Evolutionary conservation across 2,888 invertebrate genomes (phyloP).

Genomic region (Agonopterix heracliana): DNA sequence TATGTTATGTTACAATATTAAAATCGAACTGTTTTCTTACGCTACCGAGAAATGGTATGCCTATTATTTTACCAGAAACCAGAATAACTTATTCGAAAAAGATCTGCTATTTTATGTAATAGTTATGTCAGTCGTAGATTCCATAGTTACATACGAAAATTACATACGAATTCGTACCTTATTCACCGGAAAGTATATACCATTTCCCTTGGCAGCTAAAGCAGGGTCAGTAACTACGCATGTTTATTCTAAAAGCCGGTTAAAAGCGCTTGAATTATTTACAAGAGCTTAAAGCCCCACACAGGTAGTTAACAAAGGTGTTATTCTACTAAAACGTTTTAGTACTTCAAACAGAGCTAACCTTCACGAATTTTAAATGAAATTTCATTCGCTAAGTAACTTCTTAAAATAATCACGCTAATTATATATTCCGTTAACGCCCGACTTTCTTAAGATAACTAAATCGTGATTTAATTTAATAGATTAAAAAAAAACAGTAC

Average conservation of each 20-base stretch:
- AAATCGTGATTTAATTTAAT: background rate
- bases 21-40: too few relatives aligned
- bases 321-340: slow-evolving; percentile 7
- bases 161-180: background rate
- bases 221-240: slow-evolving; percentile 3
- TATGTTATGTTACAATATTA: too few relatives aligned
- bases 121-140: background rate
- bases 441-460: background rate
- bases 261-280: slow-evolving; percentile 24
- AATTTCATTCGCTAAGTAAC: background rate
- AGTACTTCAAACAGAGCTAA: slow-evolving; percentile 1
- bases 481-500: slow-evolving; percentile 3
- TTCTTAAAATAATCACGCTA: background rate
- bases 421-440: background rate
- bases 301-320: slow-evolving; percentile 20
- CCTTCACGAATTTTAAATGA: slow-evolving; percentile 8
- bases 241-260: slow-evolving; percentile 1
- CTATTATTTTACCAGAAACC: too few relatives aligned
- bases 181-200: background rate
- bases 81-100: too few relatives aligned
- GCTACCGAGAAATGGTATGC: too few relatives aligned
- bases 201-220: background rate
- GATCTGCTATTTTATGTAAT: background rate
- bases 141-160: background rate
- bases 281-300: slow-evolving; percentile 18